Conservation (phyloP, 1,140 invertebrate species). For the Drosophila busckii region DNA sequence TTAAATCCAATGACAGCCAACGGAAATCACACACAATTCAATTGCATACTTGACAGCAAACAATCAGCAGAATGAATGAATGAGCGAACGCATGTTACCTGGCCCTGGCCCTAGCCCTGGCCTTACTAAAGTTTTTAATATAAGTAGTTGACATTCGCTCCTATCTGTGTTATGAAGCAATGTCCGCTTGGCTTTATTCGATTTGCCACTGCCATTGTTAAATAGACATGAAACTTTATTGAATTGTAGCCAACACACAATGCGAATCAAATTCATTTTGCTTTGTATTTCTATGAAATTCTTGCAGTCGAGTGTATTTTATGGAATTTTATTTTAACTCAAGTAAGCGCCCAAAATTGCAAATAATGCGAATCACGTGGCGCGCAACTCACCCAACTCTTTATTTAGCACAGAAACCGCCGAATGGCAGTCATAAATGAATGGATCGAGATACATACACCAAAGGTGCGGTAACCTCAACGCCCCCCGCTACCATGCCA, state of each 20-base stretch:
- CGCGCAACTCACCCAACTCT: constrained; percentile 31
- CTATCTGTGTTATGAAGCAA: constrained; percentile 51
- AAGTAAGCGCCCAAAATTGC: constrained; percentile 68
- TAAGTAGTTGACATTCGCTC: too few species aligned
- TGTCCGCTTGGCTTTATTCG: constrained; percentile 12
- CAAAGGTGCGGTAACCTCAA: neutral
- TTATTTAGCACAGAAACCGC: constrained; percentile 10
- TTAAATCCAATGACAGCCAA: constrained; percentile 54
- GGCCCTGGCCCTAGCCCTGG: too few species aligned
- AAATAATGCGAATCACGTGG: constrained; percentile 75
- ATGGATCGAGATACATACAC: constrained; percentile 1
- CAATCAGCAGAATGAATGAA: constrained; percentile 47
- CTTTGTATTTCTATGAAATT: neutral
- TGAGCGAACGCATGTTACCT: neutral
- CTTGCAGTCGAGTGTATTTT: too few species aligned
- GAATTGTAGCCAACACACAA: neutral
- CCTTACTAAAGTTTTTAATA: too few species aligned
- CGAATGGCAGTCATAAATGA: constrained; percentile 28
- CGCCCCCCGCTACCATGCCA: too few species aligned
- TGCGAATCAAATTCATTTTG: neutral
- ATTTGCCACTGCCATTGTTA: constrained; percentile 2
- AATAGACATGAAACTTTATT: constrained; percentile 1
- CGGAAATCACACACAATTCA: constrained; percentile 70
- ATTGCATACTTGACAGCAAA: constrained; percentile 43
- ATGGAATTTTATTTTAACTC: neutral